A percentile compares a stretch with the other conserved stretches of the same genome.
These are phyloP conservation scores for Cordilura impudica DNA, from an alignment of 2,888 invertebrate species.

Conservation along the genomic window DNA sequence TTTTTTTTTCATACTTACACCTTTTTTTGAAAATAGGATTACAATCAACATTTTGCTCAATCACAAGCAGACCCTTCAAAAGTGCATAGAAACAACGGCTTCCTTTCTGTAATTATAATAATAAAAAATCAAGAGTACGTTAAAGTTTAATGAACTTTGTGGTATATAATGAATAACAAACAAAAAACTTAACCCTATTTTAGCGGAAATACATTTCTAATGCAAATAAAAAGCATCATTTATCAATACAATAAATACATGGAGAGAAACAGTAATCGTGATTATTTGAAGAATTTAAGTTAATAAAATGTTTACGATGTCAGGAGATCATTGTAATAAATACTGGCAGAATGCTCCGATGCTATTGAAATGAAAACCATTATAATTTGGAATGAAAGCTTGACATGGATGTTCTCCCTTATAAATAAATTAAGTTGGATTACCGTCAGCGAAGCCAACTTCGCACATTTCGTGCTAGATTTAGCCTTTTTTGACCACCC, in stretches of 20 bases:
- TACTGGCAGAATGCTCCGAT: too few relatives aligned
- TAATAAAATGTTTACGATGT: too few relatives aligned
- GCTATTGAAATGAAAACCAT: too few relatives aligned
- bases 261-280: not conserved
- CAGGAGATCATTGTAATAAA: too few relatives aligned
- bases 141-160: constrained; percentile 59
- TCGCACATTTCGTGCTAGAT: too few relatives aligned
- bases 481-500: too few relatives aligned
- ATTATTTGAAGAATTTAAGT: not conserved
- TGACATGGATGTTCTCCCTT: too few relatives aligned
- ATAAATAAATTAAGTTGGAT: too few relatives aligned
- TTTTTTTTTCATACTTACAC: not conserved
- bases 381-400: too few relatives aligned
- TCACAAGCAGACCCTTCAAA: constrained; percentile 19
- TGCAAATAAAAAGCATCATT: constrained; percentile 57
- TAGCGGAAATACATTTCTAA: constrained; percentile 57
- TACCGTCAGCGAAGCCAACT: too few relatives aligned
- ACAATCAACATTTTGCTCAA: constrained; percentile 30
- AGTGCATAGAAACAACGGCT: constrained; percentile 1
- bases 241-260: constrained; percentile 42
- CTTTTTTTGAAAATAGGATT: constrained; percentile 32
- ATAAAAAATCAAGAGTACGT: constrained; percentile 38
- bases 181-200: constrained; percentile 56
- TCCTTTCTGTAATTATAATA: constrained; percentile 25
- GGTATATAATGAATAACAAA: constrained; percentile 17